Percentiles rank a stretch among this genome's conserved stretches.
Evolutionary conservation across 1,140 invertebrate species (phyloP).

Genomic region (Drosophila rhopaloa): DNA sequence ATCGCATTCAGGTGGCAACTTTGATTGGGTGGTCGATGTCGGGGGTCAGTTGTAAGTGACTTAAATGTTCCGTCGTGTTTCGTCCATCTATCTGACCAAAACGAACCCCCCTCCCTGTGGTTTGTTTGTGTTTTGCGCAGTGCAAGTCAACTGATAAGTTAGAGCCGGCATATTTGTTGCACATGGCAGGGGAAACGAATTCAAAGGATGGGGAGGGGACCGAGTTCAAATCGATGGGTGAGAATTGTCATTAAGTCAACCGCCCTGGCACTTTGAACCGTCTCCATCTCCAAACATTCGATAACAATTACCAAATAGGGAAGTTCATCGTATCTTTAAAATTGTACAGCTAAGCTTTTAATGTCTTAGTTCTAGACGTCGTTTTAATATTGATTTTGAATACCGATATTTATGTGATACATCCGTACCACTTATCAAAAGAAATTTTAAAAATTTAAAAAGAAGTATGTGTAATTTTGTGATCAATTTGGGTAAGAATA

Average conservation of each 20-base stretch:
- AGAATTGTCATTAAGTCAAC: slow-evolving; percentile 22
- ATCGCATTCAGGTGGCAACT: slow-evolving; percentile 47
- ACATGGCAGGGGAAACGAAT: neutral
- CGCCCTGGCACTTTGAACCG: slow-evolving; percentile 4
- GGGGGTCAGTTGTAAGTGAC: slow-evolving; percentile 31
- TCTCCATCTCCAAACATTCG: neutral
- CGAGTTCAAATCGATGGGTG: neutral
- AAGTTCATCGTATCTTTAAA: neutral
- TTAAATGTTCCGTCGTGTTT: slow-evolving; percentile 20
- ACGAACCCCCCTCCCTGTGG: neutral
- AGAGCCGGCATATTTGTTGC: slow-evolving; percentile 41
- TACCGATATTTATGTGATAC: too few relatives aligned
- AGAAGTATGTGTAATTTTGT: too few relatives aligned
- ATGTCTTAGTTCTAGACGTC: neutral
- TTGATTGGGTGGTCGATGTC: slow-evolving; percentile 16
- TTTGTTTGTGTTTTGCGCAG: slow-evolving; percentile 53
- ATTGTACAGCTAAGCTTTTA: neutral
- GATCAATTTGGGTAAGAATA: too few relatives aligned
- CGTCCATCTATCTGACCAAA: slow-evolving; percentile 20
- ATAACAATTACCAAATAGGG: neutral
- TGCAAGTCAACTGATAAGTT: slow-evolving; percentile 56
- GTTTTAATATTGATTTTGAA: neutral
- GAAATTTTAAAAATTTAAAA: too few relatives aligned
- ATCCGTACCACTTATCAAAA: too few relatives aligned
- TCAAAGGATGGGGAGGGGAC: neutral